Base-by-base conservation (phyloP, 2,113 vertebrate genomes). In the Terrapene triunguis region DNA sequence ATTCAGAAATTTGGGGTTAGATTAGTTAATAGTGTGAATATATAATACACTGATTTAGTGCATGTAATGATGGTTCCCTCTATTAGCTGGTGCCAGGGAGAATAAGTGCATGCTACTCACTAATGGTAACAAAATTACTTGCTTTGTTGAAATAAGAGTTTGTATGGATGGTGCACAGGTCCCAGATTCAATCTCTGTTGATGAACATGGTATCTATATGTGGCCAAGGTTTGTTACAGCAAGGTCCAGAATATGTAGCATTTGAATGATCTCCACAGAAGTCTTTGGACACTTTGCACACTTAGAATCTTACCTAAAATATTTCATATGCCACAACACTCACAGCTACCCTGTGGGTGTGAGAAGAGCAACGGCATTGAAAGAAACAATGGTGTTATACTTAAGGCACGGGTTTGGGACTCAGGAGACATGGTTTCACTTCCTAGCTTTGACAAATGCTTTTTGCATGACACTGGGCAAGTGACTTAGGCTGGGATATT, bases 231-330 rank as follows among this genome's bases (percentile, higher is more conserved):
- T 94, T 88, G 3, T 90, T 55, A 10, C 7, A 51, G 32, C 0
- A 2, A 8, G 2, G 3, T 59, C 80, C 72, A 42, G 17, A 88
- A 82, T 2, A 5, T 10, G 53, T 51, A 17, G 32, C 35, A 80
- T 69, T 48, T 27, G 48, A 94, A 96, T 35, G 5, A 81, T 2
- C n/a, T 38, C 6, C 1, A 19, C 10, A 27, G 25, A 0, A 78
- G 5, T 17, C 78, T 55, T 89, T 2, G 2, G 38, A n/a, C 47
- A 80, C 3, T 2, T 38, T 72, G 5, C 0, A 0, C 3, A 57
- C 24, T 1, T 48, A 44, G 14, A 1, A 29, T 50, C 78, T 83
- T 25, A 42, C 29, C 62, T 82, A 8, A 38, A 72, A 38, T 19
- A n/a, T 4, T 38, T 38, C 65, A 72, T 38, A 38, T 38, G 8